These are phyloP conservation scores for Phrynosoma platyrhinos DNA, from an alignment of 2,113 vertebrate species.

Conservation along the genomic window DNA sequence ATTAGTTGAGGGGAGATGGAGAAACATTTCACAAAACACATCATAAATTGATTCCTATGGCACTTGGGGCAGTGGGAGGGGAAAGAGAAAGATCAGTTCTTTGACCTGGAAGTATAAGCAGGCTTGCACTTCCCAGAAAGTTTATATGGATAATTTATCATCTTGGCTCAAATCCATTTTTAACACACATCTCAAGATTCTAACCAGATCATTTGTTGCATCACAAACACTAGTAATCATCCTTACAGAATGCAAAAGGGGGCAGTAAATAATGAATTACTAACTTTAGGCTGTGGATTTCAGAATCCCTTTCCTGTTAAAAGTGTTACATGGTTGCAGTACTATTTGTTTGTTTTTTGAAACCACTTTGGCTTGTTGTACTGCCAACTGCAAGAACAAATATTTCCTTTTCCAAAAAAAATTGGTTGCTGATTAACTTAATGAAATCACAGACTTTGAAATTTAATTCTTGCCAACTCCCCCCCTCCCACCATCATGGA, in stretches of 20 bases:
- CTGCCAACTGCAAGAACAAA: slow-evolving; percentile 18
- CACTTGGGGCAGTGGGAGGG: slow-evolving; percentile 49
- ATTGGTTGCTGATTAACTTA: slow-evolving; percentile 43
- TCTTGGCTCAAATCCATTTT: slow-evolving; percentile 29
- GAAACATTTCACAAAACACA: slow-evolving; percentile 39
- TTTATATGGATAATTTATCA: slow-evolving; percentile 55
- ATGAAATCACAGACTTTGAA: slow-evolving; percentile 42
- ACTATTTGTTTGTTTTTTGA: slow-evolving; percentile 29
- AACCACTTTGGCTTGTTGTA: slow-evolving; percentile 49
- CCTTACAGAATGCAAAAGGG: slow-evolving; percentile 52
- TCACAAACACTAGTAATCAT: slow-evolving; percentile 38
- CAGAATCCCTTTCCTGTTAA: slow-evolving; percentile 69
- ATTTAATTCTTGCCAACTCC: slow-evolving; percentile 37
- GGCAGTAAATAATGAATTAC: slow-evolving; percentile 55
- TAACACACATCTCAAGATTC: slow-evolving; percentile 21
- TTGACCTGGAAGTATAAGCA: slow-evolving; percentile 51
- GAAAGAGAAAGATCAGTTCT: slow-evolving; percentile 53
- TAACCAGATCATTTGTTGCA: slow-evolving; percentile 26
- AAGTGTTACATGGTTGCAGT: slow-evolving; percentile 64
- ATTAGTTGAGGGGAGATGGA: not conserved
- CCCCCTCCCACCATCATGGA: slow-evolving; percentile 1
- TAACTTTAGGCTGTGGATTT: slow-evolving; percentile 61
- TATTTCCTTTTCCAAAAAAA: slow-evolving; percentile 41
- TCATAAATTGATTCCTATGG: slow-evolving; percentile 56
- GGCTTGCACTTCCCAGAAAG: slow-evolving; percentile 55